Conservation (phyloP, 2,888 invertebrate genomes). For the Ornithoptera priamus region DNA sequence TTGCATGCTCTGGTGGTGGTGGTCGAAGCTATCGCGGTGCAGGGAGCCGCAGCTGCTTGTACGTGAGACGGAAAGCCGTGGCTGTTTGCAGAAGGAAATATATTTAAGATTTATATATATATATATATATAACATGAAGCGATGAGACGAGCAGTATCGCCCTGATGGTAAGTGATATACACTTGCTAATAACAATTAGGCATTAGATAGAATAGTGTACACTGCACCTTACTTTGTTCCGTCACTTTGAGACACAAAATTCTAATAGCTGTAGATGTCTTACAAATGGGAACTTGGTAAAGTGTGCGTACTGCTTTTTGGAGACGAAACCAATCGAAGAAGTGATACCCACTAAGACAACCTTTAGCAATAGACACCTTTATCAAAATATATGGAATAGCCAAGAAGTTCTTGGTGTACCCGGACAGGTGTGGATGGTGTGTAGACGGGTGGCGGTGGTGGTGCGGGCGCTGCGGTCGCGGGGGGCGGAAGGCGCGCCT, state of each 20-base stretch:
- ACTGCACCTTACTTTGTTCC: too few relatives aligned
- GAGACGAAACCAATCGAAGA: too few relatives aligned
- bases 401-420: slow-evolving; percentile 41
- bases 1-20: slow-evolving; percentile 40
- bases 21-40: slow-evolving; percentile 48
- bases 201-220: too few relatives aligned
- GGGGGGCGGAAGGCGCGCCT: slow-evolving; percentile 84
- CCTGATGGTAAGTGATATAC: too few relatives aligned
- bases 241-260: too few relatives aligned
- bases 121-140: background rate
- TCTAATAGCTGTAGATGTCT: too few relatives aligned
- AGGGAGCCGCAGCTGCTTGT: slow-evolving; percentile 47
- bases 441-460: slow-evolving; percentile 76
- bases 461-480: slow-evolving; percentile 70
- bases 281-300: too few relatives aligned
- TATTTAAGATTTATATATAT: background rate
- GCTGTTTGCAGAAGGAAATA: slow-evolving; percentile 43
- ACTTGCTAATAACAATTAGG: too few relatives aligned
- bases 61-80: slow-evolving; percentile 59
- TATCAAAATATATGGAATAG: background rate
- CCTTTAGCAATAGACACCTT: too few relatives aligned
- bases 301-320: too few relatives aligned
- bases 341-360: too few relatives aligned
- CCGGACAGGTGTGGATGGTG: slow-evolving; percentile 75
- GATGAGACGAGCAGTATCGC: too few relatives aligned